These are phyloP conservation scores for Halcyon badia DNA, from an alignment of 2,797 vertebrate species.

Conservation along the genomic window DNA sequence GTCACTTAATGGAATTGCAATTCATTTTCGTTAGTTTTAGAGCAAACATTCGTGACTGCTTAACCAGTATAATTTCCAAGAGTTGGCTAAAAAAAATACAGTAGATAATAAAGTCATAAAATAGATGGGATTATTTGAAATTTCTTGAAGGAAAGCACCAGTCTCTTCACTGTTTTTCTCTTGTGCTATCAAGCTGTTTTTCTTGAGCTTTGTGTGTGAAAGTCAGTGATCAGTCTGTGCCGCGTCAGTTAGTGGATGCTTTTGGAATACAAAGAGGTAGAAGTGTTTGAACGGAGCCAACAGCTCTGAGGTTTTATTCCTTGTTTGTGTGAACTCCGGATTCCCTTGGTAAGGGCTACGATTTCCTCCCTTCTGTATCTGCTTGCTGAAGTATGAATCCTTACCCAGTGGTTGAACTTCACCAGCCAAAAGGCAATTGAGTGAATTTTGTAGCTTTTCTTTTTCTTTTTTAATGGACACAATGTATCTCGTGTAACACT, in stretches of 20 bases:
- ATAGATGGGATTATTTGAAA: neutral
- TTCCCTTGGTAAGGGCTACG: neutral
- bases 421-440: neutral
- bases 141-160: neutral
- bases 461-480: neutral
- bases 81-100: neutral
- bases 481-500: rapidly evolving
- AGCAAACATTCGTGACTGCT: neutral
- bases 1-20: neutral
- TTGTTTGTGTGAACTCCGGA: neutral
- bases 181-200: neutral
- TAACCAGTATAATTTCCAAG: neutral
- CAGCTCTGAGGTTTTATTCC: slow-evolving; percentile 56
- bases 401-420: neutral
- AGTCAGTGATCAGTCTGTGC: slow-evolving; percentile 35
- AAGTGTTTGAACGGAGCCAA: slow-evolving; percentile 60
- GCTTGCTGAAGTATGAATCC: neutral
- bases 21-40: neutral
- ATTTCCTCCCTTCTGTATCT: slow-evolving; percentile 38
- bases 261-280: slow-evolving; percentile 74
- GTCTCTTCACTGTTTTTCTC: neutral
- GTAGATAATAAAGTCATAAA: neutral
- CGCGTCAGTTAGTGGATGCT: slow-evolving; percentile 71
- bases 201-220: slow-evolving; percentile 41
- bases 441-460: neutral